Percentiles rank a stretch among this genome's conserved stretches.
These are phyloP conservation scores for Borostomias antarcticus DNA, from an alignment of 2,797 vertebrate genomes.

Conservation along the genomic window DNA sequence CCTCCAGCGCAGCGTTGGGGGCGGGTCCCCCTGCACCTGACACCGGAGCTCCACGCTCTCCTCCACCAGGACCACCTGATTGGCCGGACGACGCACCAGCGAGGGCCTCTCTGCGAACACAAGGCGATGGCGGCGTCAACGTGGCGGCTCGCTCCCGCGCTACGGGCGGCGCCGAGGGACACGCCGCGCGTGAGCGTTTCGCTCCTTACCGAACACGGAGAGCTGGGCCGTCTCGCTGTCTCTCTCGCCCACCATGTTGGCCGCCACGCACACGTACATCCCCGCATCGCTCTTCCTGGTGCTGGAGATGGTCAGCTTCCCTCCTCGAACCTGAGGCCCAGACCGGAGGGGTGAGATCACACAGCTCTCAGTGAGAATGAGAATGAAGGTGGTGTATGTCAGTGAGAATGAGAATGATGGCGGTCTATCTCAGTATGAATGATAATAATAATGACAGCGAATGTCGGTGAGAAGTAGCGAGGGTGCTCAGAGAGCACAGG, in stretches of 20 bases:
- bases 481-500: too few relatives aligned
- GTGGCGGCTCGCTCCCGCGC: too few relatives aligned
- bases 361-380: too few relatives aligned
- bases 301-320: conserved; percentile 93
- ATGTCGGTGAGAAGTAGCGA: too few relatives aligned
- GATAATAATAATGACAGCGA: too few relatives aligned
- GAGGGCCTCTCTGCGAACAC: conserved; percentile 85
- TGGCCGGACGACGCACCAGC: conserved; percentile 92
- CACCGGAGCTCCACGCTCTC: conserved; percentile 93
- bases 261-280: conserved; percentile 92
- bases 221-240: conserved; percentile 95
- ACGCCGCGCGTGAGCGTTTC: too few relatives aligned
- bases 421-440: too few relatives aligned
- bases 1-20: conserved; percentile 90
- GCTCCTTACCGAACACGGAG: conserved; percentile 90
- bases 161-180: too few relatives aligned
- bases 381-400: too few relatives aligned
- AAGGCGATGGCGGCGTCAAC: too few relatives aligned
- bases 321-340: conserved; percentile 85
- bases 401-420: too few relatives aligned
- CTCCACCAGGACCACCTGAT: conserved; percentile 95
- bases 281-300: conserved; percentile 89
- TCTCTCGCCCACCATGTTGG: conserved; percentile 96
- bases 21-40: conserved; percentile 93
- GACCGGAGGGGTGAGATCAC: neutral